Evolutionary conservation across 1,140 invertebrate species (phyloP), one percentile per base, ranked within the genome.

Genomic region (Drosophila sp.): DNA sequence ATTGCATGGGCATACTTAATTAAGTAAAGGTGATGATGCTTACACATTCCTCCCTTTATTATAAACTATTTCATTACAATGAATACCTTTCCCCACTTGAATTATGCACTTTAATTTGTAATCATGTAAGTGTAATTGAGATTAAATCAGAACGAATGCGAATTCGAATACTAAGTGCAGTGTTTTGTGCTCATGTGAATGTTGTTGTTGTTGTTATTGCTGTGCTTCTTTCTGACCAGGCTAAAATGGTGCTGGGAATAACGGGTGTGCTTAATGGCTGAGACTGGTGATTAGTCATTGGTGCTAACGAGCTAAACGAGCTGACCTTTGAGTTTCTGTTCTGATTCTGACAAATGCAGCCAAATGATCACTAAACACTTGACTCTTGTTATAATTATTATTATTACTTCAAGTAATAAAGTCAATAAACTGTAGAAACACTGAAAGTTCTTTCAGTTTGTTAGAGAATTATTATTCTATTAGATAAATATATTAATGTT

Each of bases 71-170:
- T 7, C 8, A 51, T 36, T 45, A 11, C n/a, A 29, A 1, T 27
- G n/a, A 25, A 21, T 25, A 21, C 32, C 25, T n/a, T n/a, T n/a
- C 14, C 11, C 16, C 48, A 43, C 51, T 71, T 65, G 25, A 64
- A 56, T 56, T 71, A 71, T 66, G 69, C 75, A 82, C 79, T 63
- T 78, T 54, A 76, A 67, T 54, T 74, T 65, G 58, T 65, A 72
- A 81, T 54, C 78, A 73, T 70, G 58, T 70, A 41, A 53, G 43
- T 67, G 64, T 50, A 50, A 48, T 40, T 50, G 46, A 67, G 64
- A 82, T 82, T 84, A 84, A 80, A 80, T 86, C 73, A 84, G 80
- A 77, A 80, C 11, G 48, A 16, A 51, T 32, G 34, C 7, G 14
- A 34, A 18, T 36, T 14, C 46, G 2, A 32, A 7, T 54, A 38